Evolutionary conservation across 2,797 vertebrate genomes (phyloP).

Genomic region (Acanthiza pusilla): DNA sequence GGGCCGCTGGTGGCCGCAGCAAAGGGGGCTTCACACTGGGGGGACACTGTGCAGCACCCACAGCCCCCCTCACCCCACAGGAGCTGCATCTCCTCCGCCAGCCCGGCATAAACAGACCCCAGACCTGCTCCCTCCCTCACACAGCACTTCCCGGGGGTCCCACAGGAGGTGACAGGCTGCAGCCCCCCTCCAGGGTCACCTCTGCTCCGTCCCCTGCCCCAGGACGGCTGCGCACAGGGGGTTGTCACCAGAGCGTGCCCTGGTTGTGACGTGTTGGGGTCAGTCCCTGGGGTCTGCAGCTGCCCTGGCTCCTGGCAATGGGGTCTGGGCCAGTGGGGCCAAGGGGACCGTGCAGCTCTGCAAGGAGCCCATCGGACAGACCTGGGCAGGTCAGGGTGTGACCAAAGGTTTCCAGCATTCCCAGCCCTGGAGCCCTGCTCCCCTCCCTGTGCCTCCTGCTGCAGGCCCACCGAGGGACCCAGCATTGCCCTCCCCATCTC

Average conservation of each 20-base stretch:
- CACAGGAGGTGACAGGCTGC: rapidly evolving
- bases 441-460: not conserved
- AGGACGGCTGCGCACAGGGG: rapidly evolving
- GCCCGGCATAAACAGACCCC: rapidly evolving
- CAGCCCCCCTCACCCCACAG: not conserved
- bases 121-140: rapidly evolving
- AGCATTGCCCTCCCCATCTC: not conserved
- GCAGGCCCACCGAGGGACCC: not conserved
- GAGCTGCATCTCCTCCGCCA: not conserved
- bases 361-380: rapidly evolving
- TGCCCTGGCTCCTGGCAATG: rapidly evolving
- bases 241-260: not conserved
- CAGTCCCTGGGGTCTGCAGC: rapidly evolving
- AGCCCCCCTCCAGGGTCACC: not conserved
- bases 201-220: rapidly evolving
- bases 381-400: rapidly evolving
- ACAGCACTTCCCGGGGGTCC: rapidly evolving
- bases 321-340: not conserved
- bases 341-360: rapidly evolving
- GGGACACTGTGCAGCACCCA: not conserved
- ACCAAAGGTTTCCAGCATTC: rapidly evolving
- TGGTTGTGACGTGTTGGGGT: rapidly evolving
- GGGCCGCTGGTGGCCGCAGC: not conserved
- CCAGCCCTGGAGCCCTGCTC: not conserved
- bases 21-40: not conserved